phyloP scores from a whole-genome alignment of 2,797 vertebrate species.

The Epinephelus awoara region DNA sequence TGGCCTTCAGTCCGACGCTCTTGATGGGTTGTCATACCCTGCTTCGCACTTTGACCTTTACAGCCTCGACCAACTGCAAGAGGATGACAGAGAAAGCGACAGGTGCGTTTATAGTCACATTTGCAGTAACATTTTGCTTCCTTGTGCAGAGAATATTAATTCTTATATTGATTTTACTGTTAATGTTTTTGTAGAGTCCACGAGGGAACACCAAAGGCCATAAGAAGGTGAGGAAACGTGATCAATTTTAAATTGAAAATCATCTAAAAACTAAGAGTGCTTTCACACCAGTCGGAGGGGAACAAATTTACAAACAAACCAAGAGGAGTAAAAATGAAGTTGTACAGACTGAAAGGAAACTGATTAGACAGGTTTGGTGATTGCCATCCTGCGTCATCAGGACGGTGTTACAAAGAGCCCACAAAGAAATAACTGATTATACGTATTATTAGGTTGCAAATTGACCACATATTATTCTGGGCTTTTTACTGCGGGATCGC shows the following conservation, averaged over 20 bases:
- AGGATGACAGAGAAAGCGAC: conserved; percentile 94
- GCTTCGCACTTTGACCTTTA: conserved; percentile 89
- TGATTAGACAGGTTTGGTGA: too few species aligned
- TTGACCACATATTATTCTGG: too few species aligned
- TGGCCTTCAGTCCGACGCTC: conserved; percentile 82
- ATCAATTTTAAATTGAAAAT: neutral
- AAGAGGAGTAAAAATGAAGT: too few species aligned
- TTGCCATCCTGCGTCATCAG: too few species aligned
- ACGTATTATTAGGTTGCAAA: too few species aligned
- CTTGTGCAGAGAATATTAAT: neutral
- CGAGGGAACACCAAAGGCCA: conserved; percentile 93
- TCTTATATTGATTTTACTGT: conserved; percentile 20
- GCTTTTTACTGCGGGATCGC: too few species aligned
- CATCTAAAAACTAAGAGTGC: neutral
- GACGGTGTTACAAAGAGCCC: too few species aligned
- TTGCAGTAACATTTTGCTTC: neutral
- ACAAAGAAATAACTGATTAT: too few species aligned
- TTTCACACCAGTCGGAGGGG: too few species aligned
- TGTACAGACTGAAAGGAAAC: too few species aligned
- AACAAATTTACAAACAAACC: too few species aligned
- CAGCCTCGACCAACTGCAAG: conserved; percentile 91
- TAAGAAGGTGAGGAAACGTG: conserved; percentile 88
- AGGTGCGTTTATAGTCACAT: conserved; percentile 81
- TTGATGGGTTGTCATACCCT: conserved; percentile 88
- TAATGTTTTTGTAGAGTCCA: conserved; percentile 82